Evolutionary conservation across 1,140 invertebrate genomes (phyloP).

Genomic region (Bactericera cockerelli): DNA sequence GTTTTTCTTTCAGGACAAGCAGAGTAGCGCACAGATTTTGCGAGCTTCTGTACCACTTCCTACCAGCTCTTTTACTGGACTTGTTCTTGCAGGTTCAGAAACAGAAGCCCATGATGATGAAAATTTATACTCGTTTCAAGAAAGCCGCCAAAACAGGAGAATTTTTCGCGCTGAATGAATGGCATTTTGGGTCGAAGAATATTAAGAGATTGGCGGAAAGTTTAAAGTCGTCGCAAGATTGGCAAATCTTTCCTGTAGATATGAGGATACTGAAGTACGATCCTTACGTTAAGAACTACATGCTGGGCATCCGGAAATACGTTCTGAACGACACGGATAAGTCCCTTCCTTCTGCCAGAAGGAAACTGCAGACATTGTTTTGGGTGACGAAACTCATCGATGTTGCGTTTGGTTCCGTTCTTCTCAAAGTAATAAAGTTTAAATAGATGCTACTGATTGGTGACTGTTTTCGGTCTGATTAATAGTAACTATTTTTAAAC

Average conservation of each 20-base stretch:
- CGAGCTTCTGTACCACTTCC: conserved; percentile 51
- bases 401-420: not conserved
- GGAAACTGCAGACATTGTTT: conserved; percentile 41
- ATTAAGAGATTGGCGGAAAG: conserved; percentile 45
- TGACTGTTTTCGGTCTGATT: no score
- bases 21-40: conserved; percentile 51
- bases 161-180: conserved; percentile 77
- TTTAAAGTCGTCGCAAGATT: conserved; percentile 40
- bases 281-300: conserved; percentile 50
- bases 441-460: not conserved
- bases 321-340: conserved; percentile 57
- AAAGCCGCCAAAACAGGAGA: conserved; percentile 59
- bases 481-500: no score
- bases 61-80: conserved; percentile 67
- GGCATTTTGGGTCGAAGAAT: conserved; percentile 65
- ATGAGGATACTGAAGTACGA: conserved; percentile 45
- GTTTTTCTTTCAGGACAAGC: conserved; percentile 58
- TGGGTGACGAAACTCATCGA: conserved; percentile 6
- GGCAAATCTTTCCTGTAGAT: conserved; percentile 40
- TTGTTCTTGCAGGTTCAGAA: conserved; percentile 48
- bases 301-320: conserved; percentile 61
- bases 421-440: conserved; percentile 1
- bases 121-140: conserved; percentile 61
- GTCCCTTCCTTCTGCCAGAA: conserved; percentile 42
- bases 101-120: conserved; percentile 70